phyloP scores from a whole-genome alignment of 2,888 invertebrate genomes.

The Drosophila aldrichi region DNA sequence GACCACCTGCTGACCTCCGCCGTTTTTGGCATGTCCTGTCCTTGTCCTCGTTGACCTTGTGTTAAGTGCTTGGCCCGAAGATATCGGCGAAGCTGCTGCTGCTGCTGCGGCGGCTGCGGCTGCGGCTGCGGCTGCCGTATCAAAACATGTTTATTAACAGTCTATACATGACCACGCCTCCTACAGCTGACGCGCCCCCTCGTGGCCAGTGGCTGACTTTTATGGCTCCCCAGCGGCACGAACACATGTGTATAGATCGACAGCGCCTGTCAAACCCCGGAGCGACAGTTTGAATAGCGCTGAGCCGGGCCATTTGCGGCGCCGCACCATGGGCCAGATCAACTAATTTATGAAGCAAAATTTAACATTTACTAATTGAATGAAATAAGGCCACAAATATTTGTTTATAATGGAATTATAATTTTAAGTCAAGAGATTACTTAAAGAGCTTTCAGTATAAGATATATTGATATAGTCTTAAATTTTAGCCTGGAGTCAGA shows the following conservation, averaged over 20 bases:
- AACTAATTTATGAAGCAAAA: not conserved
- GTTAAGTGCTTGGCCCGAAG: slow-evolving; percentile 43
- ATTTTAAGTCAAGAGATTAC: no score
- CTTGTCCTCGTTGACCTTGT: slow-evolving; percentile 75
- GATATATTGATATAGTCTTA: no score
- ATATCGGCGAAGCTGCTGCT: slow-evolving; percentile 36
- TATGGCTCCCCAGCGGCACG: slow-evolving; percentile 29
- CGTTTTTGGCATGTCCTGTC: slow-evolving; percentile 31
- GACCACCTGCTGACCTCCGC: slow-evolving; percentile 70
- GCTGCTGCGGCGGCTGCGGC: slow-evolving; percentile 7
- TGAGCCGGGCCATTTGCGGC: slow-evolving; percentile 1
- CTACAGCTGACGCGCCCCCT: not conserved
- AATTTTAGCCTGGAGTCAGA: no score
- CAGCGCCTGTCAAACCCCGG: slow-evolving; percentile 20
- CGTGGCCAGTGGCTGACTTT: slow-evolving; percentile 17
- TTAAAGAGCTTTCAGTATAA: no score
- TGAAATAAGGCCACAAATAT: no score
- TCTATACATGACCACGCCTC: slow-evolving; percentile 13
- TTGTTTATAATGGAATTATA: no score
- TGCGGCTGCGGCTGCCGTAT: slow-evolving; percentile 34
- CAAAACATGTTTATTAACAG: slow-evolving; percentile 77
- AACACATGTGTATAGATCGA: slow-evolving; percentile 33
- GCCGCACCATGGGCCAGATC: slow-evolving; percentile 12
- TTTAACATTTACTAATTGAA: no score
- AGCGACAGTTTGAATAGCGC: slow-evolving; percentile 42